Evolutionary conservation across 2,888 invertebrate species (phyloP).

Genomic region (Eristalis tenax): DNA sequence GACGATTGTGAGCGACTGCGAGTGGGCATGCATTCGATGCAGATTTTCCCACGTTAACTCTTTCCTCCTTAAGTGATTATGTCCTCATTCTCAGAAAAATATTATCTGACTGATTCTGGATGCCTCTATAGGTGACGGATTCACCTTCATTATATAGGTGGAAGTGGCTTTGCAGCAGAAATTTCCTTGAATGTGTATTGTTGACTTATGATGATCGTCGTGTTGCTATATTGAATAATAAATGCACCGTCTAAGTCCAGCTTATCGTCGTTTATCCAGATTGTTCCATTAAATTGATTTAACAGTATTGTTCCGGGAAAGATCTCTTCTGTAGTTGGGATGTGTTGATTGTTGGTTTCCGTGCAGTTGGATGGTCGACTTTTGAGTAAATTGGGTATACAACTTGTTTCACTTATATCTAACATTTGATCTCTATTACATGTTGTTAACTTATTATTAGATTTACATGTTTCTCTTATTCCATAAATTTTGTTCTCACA

Average conservation of each 20-base stretch:
- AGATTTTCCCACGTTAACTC: too few species aligned
- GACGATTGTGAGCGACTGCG: too few species aligned
- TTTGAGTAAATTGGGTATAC: too few species aligned
- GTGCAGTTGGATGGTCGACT: slow-evolving; percentile 13
- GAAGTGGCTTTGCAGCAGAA: background rate
- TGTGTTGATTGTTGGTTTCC: slow-evolving; percentile 21
- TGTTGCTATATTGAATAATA: background rate
- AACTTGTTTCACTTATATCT: too few species aligned
- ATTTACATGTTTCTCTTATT: background rate
- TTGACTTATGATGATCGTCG: background rate
- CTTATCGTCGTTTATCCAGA: background rate
- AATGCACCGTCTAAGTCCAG: background rate
- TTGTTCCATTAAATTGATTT: slow-evolving; percentile 1
- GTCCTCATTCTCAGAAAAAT: slow-evolving; percentile 1
- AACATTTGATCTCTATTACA: background rate
- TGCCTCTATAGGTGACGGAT: background rate
- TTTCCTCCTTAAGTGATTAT: background rate
- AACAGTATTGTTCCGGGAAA: background rate
- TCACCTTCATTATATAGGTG: background rate
- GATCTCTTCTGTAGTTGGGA: slow-evolving; percentile 7
- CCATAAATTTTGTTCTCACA: too few species aligned
- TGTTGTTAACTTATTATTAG: slow-evolving; percentile 6
- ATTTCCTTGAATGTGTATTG: background rate
- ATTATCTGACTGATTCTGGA: background rate
- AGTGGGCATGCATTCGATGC: too few species aligned